Conservation (phyloP, 92 coral and sea anemone genomes). For the Pocillopora meandrina region DNA sequence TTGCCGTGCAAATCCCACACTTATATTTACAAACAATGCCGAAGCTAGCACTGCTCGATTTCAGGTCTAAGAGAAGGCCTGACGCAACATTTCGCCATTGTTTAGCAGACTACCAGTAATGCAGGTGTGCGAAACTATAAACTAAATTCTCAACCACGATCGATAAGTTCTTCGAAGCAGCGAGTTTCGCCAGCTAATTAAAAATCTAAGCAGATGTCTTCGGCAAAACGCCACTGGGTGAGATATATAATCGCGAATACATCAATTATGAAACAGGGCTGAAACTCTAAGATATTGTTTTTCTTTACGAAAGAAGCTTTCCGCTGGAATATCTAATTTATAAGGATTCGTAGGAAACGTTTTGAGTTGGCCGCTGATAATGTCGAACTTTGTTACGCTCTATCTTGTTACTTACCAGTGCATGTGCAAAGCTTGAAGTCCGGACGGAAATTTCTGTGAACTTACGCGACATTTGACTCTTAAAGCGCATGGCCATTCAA, state of each 20-base stretch:
- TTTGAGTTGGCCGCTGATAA: background rate
- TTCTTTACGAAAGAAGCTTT: constrained; percentile 23
- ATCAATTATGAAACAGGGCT: constrained; percentile 33
- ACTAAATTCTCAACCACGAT: constrained; percentile 8
- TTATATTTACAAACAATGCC: background rate
- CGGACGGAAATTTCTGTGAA: background rate
- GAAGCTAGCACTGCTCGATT: constrained; percentile 19
- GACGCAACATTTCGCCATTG: constrained; percentile 14
- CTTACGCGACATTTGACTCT: background rate
- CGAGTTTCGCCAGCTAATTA: constrained; percentile 46
- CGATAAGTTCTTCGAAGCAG: constrained; percentile 32
- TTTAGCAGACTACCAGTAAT: constrained; percentile 20
- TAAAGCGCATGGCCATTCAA: background rate
- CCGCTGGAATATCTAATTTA: constrained; percentile 18
- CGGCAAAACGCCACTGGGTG: constrained; percentile 38
- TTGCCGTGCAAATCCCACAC: background rate
- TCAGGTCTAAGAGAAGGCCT: constrained; percentile 8
- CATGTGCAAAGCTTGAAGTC: constrained; percentile 24
- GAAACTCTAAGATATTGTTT: constrained; percentile 34
- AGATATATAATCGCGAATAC: constrained; percentile 32
- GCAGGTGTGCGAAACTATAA: constrained; percentile 26
- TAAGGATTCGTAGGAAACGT: constrained; percentile 3
- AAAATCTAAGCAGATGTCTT: constrained; percentile 44
- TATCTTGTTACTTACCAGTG: constrained; percentile 19
- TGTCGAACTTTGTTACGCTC: background rate